Evolutionary conservation across 2,888 invertebrate species (phyloP), one percentile per base, ranked within the genome.

Genomic region (Hesperia comma): DNA sequence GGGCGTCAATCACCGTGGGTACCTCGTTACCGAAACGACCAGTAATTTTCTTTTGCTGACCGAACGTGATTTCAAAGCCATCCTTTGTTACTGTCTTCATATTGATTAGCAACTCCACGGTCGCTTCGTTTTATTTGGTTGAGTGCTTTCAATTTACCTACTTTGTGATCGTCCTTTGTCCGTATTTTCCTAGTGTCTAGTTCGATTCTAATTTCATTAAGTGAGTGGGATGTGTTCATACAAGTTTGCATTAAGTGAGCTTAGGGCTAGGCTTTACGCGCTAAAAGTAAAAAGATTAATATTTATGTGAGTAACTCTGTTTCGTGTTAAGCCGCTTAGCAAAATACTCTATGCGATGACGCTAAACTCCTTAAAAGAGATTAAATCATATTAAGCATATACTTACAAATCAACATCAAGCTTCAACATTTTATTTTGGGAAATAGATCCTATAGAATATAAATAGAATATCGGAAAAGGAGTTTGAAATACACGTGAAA

Each of bases 11-110:
- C 90, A 88, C 64, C 53, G 57, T 3, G 63, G 55, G 55, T 74
- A 72, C 75, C 84, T 91, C 90, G 90, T 92, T 90, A 90, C 81
- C 79, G 80, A 80, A 91, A 91, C 87, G 90, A 88, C 82, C 75
- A 74, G 88, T 83, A 85, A 90, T 91, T 88, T 90, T 83, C 85
- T 83, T 84, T 81, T 79, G 86, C 90, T 90, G 90, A 90, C 89
- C 87, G 84, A 85, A 85, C 82, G 74, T 76, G 79, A 81, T 83
- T 87, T 80, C 81, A 80, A 85, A 84, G 75, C 74, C 71, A 79
- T 77, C 78, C 73, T 71, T 76, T 75, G 72, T 76, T 78, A 78
- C 77, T 77, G 73, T 72, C 61, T 70, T 70, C 71, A 68, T 73
- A 77, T 79, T 78, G 78, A 79, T 79, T 77, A 77, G 77, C 72